These are phyloP conservation scores for Ahaetulla prasina DNA, from an alignment of 2,113 vertebrate genomes.

Conservation along the genomic window DNA sequence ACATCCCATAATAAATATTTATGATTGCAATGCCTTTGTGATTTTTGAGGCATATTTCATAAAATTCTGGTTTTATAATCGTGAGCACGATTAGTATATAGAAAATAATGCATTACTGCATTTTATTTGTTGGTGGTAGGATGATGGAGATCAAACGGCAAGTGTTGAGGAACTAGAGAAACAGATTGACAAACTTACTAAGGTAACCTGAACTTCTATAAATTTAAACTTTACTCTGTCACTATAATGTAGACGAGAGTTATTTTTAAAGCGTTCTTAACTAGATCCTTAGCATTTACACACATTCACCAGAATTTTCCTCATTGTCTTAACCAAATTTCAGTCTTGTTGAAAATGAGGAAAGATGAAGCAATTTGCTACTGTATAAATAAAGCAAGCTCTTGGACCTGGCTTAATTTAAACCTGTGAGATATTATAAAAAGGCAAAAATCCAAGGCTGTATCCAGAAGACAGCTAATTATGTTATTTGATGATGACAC, in stretches of 20 bases:
- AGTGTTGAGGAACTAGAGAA: conserved; percentile 92
- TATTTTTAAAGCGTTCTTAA: neutral
- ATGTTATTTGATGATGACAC: neutral
- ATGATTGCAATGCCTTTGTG: neutral
- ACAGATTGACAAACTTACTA: conserved; percentile 87
- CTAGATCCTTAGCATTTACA: neutral
- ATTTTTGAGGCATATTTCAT: neutral
- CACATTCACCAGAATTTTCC: neutral
- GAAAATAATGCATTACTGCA: neutral
- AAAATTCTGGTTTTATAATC: neutral
- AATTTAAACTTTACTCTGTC: conserved; percentile 3
- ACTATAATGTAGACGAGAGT: neutral
- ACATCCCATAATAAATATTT: neutral
- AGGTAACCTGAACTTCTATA: conserved; percentile 72
- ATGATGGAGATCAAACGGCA: conserved; percentile 82
- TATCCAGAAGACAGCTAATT: neutral
- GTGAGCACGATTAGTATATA: neutral
- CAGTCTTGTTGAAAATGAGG: neutral
- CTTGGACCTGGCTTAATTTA: neutral
- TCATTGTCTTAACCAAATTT: neutral
- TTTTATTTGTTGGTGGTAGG: conserved; percentile 69
- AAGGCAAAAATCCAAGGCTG: neutral
- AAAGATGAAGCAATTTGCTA: neutral
- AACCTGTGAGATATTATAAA: neutral
- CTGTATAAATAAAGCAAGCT: neutral